Conservation (phyloP, 2,113 vertebrate species). For the Aspidoscelis tigris region DNA sequence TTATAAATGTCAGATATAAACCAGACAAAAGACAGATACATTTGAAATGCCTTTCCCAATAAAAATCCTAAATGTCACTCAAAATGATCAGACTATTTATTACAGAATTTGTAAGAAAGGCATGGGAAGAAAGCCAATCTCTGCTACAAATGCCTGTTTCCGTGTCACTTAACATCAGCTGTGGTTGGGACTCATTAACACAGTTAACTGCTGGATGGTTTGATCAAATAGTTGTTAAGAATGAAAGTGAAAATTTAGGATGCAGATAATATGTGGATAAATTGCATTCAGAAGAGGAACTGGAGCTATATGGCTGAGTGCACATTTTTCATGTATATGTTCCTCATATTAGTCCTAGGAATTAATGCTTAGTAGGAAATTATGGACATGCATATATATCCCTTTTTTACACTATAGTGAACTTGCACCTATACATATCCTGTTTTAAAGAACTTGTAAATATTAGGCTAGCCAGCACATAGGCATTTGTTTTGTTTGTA, state of each 20-base stretch:
- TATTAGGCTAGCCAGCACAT: not conserved
- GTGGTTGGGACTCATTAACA: conserved; percentile 53
- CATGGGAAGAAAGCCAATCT: conserved; percentile 46
- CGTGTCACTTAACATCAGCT: conserved; percentile 57
- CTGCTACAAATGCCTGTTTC: conserved; percentile 32
- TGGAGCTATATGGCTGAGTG: no score
- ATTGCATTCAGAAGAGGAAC: no score
- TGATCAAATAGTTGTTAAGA: conserved; percentile 23
- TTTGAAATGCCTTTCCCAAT: conserved; percentile 62
- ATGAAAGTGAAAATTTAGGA: no score
- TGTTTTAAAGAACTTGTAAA: not conserved
- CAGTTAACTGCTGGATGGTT: conserved; percentile 39
- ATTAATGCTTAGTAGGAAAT: no score
- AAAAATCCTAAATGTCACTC: conserved; percentile 63
- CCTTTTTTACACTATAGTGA: no score
- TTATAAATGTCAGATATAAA: conserved; percentile 60
- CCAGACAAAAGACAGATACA: conserved; percentile 50
- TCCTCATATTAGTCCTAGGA: no score
- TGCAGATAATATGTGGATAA: no score
- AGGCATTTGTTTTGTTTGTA: not conserved
- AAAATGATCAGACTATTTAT: conserved; percentile 66
- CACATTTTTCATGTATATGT: no score
- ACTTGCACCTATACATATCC: no score
- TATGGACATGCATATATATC: no score
- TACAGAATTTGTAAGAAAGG: conserved; percentile 52